Base-by-base conservation (phyloP, 2,888 invertebrate genomes). In the Pardosa pseudoannulata region DNA sequence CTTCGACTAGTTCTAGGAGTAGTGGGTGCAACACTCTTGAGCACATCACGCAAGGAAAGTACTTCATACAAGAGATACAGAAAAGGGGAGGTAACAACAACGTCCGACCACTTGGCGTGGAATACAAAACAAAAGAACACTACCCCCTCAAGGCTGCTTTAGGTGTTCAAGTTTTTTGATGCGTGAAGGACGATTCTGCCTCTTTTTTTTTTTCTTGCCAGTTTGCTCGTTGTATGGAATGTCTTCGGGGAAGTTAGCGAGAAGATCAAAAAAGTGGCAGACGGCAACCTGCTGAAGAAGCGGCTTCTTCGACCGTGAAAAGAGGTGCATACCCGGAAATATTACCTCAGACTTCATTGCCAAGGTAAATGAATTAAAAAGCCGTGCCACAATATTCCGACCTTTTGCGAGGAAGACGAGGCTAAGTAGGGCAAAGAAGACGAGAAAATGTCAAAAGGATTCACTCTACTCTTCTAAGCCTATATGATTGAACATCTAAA, bases 241-340 rank as follows among this genome's bases (percentile, higher is more conserved):
- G 46, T 46, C 46, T 46, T 46, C 46, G n/a, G 46, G 46, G 46
- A 46, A 46, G 46, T 46, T 46, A 46, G 16, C 2, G 46, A 46
- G 46, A 46, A 16, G 46, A 46, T 46, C n/a, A 6, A 46, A 46
- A 46, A 46, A 46, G 46, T 2, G 16, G n/a, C 46, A 46, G 46
- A 46, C 46, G 46, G 46, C 46, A 46, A 46, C 46, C 9, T 46
- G 46, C 9, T 46, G 46, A 46, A 46, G 46, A 46, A 46, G 46
- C 46, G 46, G 46, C 46, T 46, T 46, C 46, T 46, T 46, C 46
- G 46, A 46, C 46, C 46, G 46, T 46, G 46, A 46, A 46, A 46
- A 16, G 9, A 46, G 46, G 46, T 16, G 16, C 46, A 46, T 46
- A 46, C 46, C 46, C 46, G 46, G 46, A 46, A 46, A 46, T 46